Evolutionary conservation across 2,113 vertebrate genomes (phyloP).

Genomic region (Jaculus jaculus): DNA sequence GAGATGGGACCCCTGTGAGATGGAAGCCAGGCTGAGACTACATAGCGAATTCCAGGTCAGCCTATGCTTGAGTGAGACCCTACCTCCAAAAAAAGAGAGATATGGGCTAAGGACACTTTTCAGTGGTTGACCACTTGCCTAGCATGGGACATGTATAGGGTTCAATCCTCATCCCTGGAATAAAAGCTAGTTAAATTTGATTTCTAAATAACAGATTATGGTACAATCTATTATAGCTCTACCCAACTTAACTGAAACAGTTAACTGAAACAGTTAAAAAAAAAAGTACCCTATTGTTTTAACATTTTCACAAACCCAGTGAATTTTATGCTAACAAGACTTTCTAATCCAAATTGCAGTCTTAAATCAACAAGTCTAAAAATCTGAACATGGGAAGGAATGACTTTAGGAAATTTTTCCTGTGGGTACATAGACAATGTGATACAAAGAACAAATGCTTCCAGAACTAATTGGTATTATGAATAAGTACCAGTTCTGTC

Average conservation of each 20-base stretch:
- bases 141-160: not conserved
- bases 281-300: not conserved
- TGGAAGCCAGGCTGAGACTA: no score
- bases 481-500: not conserved
- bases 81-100: no score
- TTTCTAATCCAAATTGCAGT: constrained; percentile 40
- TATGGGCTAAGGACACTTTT: no score
- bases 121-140: not conserved
- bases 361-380: constrained; percentile 48
- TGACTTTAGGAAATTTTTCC: constrained; percentile 24
- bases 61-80: no score
- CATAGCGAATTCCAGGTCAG: no score
- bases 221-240: constrained; percentile 15
- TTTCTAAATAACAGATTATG: constrained; percentile 37
- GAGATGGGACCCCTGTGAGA: no score
- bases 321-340: not conserved
- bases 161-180: not conserved
- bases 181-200: not conserved
- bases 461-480: constrained; percentile 28
- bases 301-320: not conserved
- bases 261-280: not conserved
- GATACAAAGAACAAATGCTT: not conserved
- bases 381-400: not conserved
- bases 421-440: constrained; percentile 13
- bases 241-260: not conserved